Evolutionary conservation across 2,888 invertebrate genomes (phyloP).

Genomic region (Pristionchus arcanus): DNA sequence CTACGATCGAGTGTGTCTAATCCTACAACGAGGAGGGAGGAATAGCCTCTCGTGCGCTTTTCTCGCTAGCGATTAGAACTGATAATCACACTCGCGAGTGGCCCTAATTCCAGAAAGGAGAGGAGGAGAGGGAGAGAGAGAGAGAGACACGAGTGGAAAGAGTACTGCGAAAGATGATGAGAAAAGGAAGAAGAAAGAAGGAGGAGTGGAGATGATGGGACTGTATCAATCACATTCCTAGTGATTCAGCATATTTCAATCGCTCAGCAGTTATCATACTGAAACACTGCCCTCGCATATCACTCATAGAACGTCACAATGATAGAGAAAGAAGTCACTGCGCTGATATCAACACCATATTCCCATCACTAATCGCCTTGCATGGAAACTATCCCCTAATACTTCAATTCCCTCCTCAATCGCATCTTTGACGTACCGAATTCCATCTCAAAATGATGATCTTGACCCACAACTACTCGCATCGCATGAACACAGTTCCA

Average conservation of each 20-base stretch:
- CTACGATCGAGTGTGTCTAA: constrained; percentile 18
- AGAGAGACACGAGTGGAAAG: constrained; percentile 8
- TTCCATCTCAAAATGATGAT: neutral
- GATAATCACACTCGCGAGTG: constrained; percentile 46
- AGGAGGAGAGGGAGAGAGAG: neutral
- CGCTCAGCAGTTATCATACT: neutral
- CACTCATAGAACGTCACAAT: neutral
- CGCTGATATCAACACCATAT: neutral
- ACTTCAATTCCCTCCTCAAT: neutral
- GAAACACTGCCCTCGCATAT: neutral
- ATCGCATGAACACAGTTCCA: constrained; percentile 14
- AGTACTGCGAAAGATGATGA: constrained; percentile 19
- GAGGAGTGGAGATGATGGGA: constrained; percentile 14
- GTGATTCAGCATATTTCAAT: neutral
- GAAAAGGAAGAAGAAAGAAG: neutral
- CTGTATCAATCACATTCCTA: neutral
- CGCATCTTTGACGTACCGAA: neutral
- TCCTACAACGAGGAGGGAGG: neutral
- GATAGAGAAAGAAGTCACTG: neutral
- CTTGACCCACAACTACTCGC: constrained; percentile 23
- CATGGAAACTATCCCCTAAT: constrained; percentile 3
- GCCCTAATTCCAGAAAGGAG: constrained; percentile 21
- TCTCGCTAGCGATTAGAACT: constrained; percentile 46
- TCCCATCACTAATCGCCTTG: neutral
- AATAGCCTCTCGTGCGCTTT: constrained; percentile 14